A percentile compares a stretch with the other conserved stretches of the same genome.
phyloP scores from a whole-genome alignment of 92 coral and sea anemone genomes.

The Palythoa grandiflora region DNA sequence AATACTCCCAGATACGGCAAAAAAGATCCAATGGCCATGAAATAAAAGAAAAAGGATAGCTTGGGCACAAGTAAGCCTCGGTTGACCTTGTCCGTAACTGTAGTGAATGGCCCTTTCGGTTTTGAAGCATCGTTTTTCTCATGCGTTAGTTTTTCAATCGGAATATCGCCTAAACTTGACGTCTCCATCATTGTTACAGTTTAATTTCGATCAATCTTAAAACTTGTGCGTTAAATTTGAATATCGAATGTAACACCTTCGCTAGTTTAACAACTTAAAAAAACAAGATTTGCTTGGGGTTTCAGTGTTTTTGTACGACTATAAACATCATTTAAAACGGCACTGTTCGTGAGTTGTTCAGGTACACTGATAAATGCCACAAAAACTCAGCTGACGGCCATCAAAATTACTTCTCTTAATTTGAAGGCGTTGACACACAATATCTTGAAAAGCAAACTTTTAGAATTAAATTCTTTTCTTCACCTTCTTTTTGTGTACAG shows the following conservation, averaged over 20 bases:
- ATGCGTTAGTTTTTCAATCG: neutral
- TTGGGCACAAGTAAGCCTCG: slow-evolving; percentile 79
- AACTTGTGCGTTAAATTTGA: neutral
- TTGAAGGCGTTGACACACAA: neutral
- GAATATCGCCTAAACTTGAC: slow-evolving; percentile 43
- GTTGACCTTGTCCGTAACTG: slow-evolving; percentile 55
- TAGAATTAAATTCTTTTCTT: no score
- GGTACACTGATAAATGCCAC: slow-evolving; percentile 2
- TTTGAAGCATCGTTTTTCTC: slow-evolving; percentile 20
- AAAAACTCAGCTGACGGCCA: slow-evolving; percentile 11
- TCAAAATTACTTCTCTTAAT: slow-evolving; percentile 3
- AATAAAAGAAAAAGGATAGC: slow-evolving; percentile 83
- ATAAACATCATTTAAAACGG: neutral
- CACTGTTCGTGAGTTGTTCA: neutral
- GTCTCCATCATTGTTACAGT: slow-evolving; percentile 30
- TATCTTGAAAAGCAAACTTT: neutral
- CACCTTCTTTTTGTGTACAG: neutral
- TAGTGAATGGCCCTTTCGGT: slow-evolving; percentile 24
- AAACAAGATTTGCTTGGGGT: neutral
- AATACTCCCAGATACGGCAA: slow-evolving; percentile 91
- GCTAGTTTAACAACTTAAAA: neutral
- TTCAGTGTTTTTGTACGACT: neutral
- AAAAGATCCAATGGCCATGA: slow-evolving; percentile 88
- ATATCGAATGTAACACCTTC: neutral
- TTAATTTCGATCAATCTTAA: neutral